Percentiles rank a stretch among this genome's conserved stretches.
Conservation (phyloP, 1,140 invertebrate species). For the Lysiphlebus fabarum region DNA sequence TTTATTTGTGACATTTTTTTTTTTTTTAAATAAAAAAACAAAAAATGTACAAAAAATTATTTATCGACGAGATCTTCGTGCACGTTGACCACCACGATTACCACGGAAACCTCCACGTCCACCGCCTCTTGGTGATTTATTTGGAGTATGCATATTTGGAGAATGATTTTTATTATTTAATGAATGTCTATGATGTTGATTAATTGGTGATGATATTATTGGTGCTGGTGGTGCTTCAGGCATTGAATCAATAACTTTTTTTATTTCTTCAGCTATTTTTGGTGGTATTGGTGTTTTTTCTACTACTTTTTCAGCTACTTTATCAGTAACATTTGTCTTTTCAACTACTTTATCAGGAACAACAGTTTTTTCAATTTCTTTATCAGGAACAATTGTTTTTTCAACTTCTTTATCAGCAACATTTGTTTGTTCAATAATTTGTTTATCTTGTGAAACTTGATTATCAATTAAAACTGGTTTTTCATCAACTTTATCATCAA, state of each 20-base stretch:
- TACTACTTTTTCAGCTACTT: slow-evolving; percentile 26
- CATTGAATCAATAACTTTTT: neutral
- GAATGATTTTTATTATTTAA: slow-evolving; percentile 10
- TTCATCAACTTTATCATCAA: slow-evolving; percentile 32
- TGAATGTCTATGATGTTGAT: neutral
- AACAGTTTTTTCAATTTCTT: too few species aligned
- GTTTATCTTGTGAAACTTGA: too few species aligned
- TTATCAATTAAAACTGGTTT: too few species aligned
- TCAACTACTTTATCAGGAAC: slow-evolving; percentile 29
- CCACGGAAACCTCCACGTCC: neutral
- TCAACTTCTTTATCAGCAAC: too few species aligned
- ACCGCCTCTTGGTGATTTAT: slow-evolving; percentile 25
- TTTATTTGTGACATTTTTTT: too few species aligned
- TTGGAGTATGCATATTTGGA: slow-evolving; percentile 15
- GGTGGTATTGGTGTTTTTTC: slow-evolving; percentile 6
- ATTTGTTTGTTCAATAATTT: too few species aligned
- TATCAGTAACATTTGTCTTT: slow-evolving; percentile 39
- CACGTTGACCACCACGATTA: slow-evolving; percentile 33
- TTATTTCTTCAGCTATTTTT: neutral
- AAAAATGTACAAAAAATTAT: neutral
- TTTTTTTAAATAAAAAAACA: too few species aligned
- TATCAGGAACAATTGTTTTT: too few species aligned
- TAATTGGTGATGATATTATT: neutral
- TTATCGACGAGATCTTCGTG: slow-evolving; percentile 50
- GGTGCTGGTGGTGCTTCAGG: slow-evolving; percentile 2